Evolutionary conservation across 2,113 vertebrate genomes (phyloP).

Genomic region (Neolamprologus sp.): DNA sequence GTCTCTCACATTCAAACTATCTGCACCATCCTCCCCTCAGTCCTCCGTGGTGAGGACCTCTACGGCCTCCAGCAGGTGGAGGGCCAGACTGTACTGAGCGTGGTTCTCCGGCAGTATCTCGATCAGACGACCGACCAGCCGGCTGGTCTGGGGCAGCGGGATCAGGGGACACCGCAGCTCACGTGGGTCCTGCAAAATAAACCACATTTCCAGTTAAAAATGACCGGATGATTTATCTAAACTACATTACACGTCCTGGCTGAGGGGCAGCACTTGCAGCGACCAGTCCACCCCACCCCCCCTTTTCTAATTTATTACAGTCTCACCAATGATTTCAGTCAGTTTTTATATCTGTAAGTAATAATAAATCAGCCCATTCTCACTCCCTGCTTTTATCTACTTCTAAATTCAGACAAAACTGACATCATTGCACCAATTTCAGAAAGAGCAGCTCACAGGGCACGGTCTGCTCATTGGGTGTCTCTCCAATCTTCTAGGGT

Average conservation of each 20-base stretch:
- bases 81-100: conserved; percentile 85
- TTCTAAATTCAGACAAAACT: neutral
- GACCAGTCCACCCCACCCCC: rapidly evolving
- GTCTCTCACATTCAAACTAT: neutral
- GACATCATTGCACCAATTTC: neutral
- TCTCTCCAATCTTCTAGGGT: neutral
- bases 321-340: neutral
- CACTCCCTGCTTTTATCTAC: neutral
- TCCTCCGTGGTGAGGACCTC: conserved; percentile 71
- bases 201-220: neutral
- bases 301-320: neutral
- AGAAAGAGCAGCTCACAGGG: neutral
- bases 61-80: conserved; percentile 88
- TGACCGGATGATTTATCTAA: neutral
- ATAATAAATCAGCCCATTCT: neutral
- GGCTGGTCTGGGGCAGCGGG: conserved; percentile 77
- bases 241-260: neutral
- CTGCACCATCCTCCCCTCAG: neutral
- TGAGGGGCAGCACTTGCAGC: neutral
- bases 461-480: neutral
- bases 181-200: conserved; percentile 76
- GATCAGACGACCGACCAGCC: conserved; percentile 80
- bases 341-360: neutral
- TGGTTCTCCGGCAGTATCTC: conserved; percentile 93
- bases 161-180: conserved; percentile 83